Conservation (phyloP, 2,113 vertebrate genomes). For the Xiphophorus couchianus region DNA sequence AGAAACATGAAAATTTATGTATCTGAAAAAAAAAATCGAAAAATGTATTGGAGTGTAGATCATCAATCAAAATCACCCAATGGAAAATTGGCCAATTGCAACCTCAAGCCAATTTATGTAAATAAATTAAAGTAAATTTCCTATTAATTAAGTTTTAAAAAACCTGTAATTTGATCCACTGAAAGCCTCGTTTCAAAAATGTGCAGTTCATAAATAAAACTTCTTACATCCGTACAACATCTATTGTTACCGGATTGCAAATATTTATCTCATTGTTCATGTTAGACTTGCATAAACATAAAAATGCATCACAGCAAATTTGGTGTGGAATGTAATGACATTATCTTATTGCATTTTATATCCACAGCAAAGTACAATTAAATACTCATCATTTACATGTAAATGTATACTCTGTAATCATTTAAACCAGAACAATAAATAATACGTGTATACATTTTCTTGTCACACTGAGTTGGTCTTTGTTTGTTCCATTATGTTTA, state of each 20-base stretch:
- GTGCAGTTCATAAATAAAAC: not conserved
- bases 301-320: not conserved
- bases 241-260: not conserved
- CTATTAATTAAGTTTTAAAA: not conserved
- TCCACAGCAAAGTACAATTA: not conserved
- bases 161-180: not conserved
- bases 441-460: not conserved
- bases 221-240: not conserved
- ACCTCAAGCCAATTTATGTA: not conserved
- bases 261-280: not conserved
- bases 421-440: constrained; percentile 4
- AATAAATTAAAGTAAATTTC: not conserved
- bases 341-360: not conserved
- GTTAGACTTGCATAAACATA: not conserved
- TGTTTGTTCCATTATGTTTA: constrained; percentile 15
- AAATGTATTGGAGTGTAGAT: not conserved
- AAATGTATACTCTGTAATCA: not conserved
- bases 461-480: constrained; percentile 4
- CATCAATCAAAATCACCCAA: not conserved
- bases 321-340: not conserved
- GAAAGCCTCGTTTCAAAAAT: not conserved
- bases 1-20: too few relatives aligned
- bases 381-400: not conserved
- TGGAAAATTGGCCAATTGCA: not conserved
- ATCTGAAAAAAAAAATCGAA: not conserved